These are phyloP conservation scores for Sycophila sp. DNA, from an alignment of 1,140 invertebrate genomes.

Conservation along the genomic window DNA sequence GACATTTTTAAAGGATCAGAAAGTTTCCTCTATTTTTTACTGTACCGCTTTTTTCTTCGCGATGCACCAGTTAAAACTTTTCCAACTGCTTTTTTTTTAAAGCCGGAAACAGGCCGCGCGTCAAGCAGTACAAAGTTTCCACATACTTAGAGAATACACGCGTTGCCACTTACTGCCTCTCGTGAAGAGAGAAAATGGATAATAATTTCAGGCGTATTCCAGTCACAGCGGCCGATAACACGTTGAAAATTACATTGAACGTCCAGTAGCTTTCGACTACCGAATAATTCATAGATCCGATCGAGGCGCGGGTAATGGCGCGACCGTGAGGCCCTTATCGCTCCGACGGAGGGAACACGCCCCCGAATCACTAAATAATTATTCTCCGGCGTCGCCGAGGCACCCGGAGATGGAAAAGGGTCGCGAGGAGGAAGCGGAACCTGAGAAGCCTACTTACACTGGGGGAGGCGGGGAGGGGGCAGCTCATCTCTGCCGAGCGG, in stretches of 20 bases:
- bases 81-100: no score
- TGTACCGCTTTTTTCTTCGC: no score
- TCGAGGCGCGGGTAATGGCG: not conserved
- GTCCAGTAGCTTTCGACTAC: not conserved
- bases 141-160: no score
- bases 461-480: no score
- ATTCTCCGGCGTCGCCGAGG: not conserved
- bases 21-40: no score
- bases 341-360: constrained; percentile 18
- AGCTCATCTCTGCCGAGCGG: constrained; percentile 7
- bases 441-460: constrained; percentile 9
- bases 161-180: no score
- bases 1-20: no score
- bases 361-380: constrained; percentile 4
- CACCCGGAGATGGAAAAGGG: not conserved
- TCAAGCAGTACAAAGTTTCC: no score
- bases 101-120: no score
- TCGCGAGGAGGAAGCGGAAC: not conserved
- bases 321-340: not conserved
- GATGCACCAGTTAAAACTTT: no score
- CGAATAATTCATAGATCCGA: constrained; percentile 15
- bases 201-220: no score
- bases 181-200: no score
- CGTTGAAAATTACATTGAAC: not conserved
- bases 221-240: not conserved